Base-by-base conservation (phyloP, 2,113 vertebrate genomes). In the Salvelinus namaycush region DNA sequence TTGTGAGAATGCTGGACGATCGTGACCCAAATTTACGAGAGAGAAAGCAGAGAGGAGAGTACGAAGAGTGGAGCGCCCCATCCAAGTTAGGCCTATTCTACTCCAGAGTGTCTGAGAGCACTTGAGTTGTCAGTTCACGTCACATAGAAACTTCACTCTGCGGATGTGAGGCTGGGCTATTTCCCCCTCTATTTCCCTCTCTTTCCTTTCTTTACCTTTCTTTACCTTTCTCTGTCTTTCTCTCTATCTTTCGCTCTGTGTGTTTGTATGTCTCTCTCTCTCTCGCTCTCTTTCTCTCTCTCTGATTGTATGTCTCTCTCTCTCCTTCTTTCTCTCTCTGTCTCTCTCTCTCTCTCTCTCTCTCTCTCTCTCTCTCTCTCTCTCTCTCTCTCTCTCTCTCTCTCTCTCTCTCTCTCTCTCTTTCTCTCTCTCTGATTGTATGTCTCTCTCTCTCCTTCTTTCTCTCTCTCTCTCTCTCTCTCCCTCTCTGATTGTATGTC, bases 1-100 rank as follows among this genome's bases (percentile, higher is more conserved):
- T 89, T 89, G 81, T 84, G 81, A 85, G 85, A 87, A 89, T 79
- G 84, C 83, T 81, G 77, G 84, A 66, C 75, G 82, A 84, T 80
- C 26, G 31, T 82, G 87, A 80, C 88, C 83, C 79, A 3, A 31
- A n/a, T n/a, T 13, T 16, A 67, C 34, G 18, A n/a, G 48, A 57
- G 54, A 60, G 71, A n/a, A 18, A 73, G 69, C 9, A n/a, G 31
- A 7, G 31, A 14, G 31, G 34, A 24, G 44, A 62, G 68, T 11
- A 72, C 1, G n/a, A 31, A 48, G 39, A n/a, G 74, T 18, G 57
- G 31, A 74, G 72, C 68, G 74, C 83, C 75, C 62, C 71, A 80
- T 86, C 77, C 67, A 87, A 24, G 64, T 34, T 60, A 77, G 80
- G 68, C 73, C 76, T 49, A 51, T 60, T 80, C 3, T 54, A 16